Evolutionary conservation across 2,797 vertebrate species (phyloP), one percentile per base, ranked within the genome.

Genomic region (Fistularia tabacaria): DNA sequence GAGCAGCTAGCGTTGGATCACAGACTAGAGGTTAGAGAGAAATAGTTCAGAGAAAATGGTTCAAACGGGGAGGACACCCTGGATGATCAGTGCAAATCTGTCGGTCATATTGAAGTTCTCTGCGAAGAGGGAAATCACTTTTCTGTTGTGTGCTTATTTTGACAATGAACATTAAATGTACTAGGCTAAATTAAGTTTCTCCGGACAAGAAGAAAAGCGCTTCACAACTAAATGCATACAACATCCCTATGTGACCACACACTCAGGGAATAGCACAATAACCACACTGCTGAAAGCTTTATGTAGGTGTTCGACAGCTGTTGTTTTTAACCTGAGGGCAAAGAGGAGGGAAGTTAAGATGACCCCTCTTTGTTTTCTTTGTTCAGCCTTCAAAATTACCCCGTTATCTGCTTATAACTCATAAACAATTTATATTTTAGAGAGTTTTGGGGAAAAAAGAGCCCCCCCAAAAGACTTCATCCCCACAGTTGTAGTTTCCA

Each of bases 1-100:
- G 71, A 67, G 60, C 64, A 77, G 75, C 10, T 8, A 85, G 86
- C 82, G 72, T 74, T 83, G 85, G 83, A 87, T 86, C 85, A 88
- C 83, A 75, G 71, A 87, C 82, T 66, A 69, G 57, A 68, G 66
- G 54, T 60, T 57, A 55, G 56, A 65, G 63, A 39, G 73, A 53
- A 66, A 62, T 79, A 73, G 67, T 83, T 81, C 67, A 84, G 71
- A 61, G 62, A 80, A 79, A 74, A 72, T 60, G 76, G 71, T 81
- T 79, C 53, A 76, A 63, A 71, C 62, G 66, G 63, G 52, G 59
- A 69, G 65, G 71, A 62, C 59, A 59, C 43, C 57, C 58, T 44
- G 52, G 52, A 76, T 66, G 39, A 71, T 62, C 54, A 57, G 73
- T 57, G n/a, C 49, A 61, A 76, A 25, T 75, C 42, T 58, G 53